phyloP scores from a whole-genome alignment of 1,140 invertebrate species.

The Aphaenogaster floridana region DNA sequence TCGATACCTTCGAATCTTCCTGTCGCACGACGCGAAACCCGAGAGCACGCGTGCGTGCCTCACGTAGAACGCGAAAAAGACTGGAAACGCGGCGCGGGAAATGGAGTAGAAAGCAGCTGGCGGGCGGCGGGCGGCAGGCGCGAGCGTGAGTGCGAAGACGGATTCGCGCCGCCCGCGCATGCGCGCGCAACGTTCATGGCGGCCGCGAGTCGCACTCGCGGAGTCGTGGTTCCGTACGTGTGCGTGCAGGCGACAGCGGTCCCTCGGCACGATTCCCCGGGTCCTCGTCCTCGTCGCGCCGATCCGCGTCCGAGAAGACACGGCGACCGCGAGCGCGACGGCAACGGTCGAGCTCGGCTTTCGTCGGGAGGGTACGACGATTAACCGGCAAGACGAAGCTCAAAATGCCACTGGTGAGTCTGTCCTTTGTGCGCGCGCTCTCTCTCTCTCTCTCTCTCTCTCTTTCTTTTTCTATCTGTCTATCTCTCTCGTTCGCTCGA shows the following conservation, averaged over 20 bases:
- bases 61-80: background rate
- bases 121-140: background rate
- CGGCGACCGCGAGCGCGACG: slow-evolving; percentile 19
- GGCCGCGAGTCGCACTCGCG: slow-evolving; percentile 8
- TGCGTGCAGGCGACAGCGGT: background rate
- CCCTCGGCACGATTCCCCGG: background rate
- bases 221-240: slow-evolving; percentile 17
- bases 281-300: background rate
- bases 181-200: slow-evolving; percentile 29
- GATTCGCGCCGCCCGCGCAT: background rate
- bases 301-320: background rate
- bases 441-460: background rate
- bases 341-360: slow-evolving; percentile 44
- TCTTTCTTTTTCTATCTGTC: background rate
- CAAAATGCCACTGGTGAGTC: slow-evolving; percentile 83
- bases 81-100: background rate
- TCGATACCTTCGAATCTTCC: background rate
- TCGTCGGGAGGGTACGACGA: slow-evolving; percentile 36
- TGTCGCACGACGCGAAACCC: background rate
- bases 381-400: slow-evolving; percentile 80
- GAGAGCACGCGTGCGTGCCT: background rate
- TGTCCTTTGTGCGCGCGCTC: background rate
- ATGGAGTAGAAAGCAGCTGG: background rate
- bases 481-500: background rate
- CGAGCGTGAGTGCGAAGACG: background rate